Conservation (phyloP, 2,797 vertebrate species). For the Varecia variegata region DNA sequence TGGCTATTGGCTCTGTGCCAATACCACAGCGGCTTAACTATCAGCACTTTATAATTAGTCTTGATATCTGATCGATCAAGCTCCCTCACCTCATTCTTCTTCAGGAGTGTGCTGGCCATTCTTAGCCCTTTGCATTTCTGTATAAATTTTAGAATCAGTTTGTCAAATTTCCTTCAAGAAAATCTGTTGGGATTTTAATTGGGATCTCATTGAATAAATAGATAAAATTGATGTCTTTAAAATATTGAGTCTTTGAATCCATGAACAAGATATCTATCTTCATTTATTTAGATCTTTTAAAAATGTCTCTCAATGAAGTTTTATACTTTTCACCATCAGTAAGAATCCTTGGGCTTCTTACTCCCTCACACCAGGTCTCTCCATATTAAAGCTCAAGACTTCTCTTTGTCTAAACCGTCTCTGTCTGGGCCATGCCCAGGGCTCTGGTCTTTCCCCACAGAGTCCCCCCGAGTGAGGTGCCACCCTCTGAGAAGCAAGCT, state of each 20-base stretch:
- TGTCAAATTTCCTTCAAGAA: not conserved
- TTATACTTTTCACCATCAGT: not conserved
- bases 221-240: not conserved
- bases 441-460: not conserved
- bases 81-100: not conserved
- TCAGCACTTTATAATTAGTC: not conserved
- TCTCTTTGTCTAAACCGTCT: not conserved
- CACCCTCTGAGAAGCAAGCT: not conserved
- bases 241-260: not conserved
- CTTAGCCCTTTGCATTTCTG: not conserved
- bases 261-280: not conserved
- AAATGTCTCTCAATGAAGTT: not conserved
- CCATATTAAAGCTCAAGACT: not conserved
- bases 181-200: not conserved
- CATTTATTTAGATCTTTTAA: not conserved
- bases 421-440: not conserved
- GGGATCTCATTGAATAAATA: not conserved
- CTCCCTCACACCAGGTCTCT: not conserved
- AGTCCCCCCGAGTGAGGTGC: not conserved
- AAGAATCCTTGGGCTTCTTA: not conserved
- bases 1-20: not conserved
- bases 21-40: not conserved
- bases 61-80: not conserved
- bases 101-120: not conserved
- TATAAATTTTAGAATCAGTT: not conserved